These are phyloP conservation scores for Amphipoea oculea DNA, from an alignment of 2,888 invertebrate genomes.

Conservation along the genomic window DNA sequence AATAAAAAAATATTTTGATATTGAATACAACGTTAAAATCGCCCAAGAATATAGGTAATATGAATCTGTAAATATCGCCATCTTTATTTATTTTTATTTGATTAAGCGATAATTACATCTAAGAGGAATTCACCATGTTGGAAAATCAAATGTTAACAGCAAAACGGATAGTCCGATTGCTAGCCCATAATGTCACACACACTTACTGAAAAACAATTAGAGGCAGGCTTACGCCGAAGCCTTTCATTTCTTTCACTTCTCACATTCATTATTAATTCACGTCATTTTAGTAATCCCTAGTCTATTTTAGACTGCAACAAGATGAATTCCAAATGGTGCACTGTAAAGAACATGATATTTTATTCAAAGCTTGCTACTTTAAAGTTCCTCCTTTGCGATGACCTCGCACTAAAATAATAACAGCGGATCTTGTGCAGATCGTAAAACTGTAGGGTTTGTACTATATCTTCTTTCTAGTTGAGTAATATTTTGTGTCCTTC, in stretches of 20 bases:
- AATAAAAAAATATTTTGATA: neutral
- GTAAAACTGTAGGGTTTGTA: constrained; percentile 19
- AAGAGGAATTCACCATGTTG: neutral
- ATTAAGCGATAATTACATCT: neutral
- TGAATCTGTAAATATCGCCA: neutral
- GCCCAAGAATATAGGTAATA: neutral
- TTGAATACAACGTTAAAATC: neutral
- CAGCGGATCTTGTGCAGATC: constrained; percentile 30
- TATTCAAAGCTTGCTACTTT: constrained; percentile 27
- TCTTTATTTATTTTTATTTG: neutral
- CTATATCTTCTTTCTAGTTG: constrained; percentile 10
- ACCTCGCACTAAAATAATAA: constrained; percentile 42
- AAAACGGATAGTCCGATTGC: neutral
- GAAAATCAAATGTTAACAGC: neutral
- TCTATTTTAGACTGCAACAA: constrained; percentile 4
- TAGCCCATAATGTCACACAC: neutral
- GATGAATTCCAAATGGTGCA: constrained; percentile 9
- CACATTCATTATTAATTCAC: neutral
- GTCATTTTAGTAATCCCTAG: neutral
- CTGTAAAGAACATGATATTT: constrained; percentile 32
- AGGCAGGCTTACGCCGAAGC: neutral
- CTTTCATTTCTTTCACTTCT: neutral
- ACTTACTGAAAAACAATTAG: neutral
- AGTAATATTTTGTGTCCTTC: neutral
- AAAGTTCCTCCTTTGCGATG: constrained; percentile 11